Base-by-base conservation (phyloP, 2,113 vertebrate genomes). In the Speoplatyrhinus poulsoni region DNA sequence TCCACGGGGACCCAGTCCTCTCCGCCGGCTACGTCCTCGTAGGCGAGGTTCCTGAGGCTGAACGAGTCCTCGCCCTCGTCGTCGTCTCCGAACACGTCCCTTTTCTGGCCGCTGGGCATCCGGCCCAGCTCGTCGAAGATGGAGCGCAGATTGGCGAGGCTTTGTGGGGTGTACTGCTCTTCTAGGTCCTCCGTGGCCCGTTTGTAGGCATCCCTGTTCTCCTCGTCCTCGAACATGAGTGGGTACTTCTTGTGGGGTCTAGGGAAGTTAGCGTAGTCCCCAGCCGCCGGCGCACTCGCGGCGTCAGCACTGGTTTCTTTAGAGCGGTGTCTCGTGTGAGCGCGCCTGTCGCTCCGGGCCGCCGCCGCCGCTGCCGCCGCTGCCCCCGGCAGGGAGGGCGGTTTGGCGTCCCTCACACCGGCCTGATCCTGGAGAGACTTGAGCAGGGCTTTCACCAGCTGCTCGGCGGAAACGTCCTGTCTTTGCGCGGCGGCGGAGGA, bases 1-100 rank as follows among this genome's bases (percentile, higher is more conserved):
- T 99, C 98, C 59, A 95, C 79, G 9, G 98, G 97, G 71, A 94
- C 95, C 98, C 98, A 99, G 4, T 98, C 96, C 86, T 99, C 97
- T 64, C 96, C 96, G 17, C 95, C 96, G 4, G 95, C 93, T 49
- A 95, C 95, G 3, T 99, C 96, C 80, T 98, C 96, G 17, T 98
- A 98, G 32, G 95, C 94, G 33, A 93, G 93, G 79, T 95, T 96
- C n/a, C 95, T 94, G 46, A 90, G 89, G 82, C 92, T 93, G 59
- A 95, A 93, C 17, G 93, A 77, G 3, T 94, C 94, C 11, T 94
- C 94, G 36, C 94, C 95, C 9, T 95, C 95, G 0, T 95, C 71
- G 9, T 95, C 69, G 9, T 95, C 94, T 68, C 94, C 93, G 48
- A 86, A 81, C 48, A 81, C 58, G 54, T 94, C 93, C 63, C 96